Evolutionary conservation across 2,797 vertebrate genomes (phyloP), one percentile per base, ranked within the genome.

Genomic region (Enteromius unitaeniatus): DNA sequence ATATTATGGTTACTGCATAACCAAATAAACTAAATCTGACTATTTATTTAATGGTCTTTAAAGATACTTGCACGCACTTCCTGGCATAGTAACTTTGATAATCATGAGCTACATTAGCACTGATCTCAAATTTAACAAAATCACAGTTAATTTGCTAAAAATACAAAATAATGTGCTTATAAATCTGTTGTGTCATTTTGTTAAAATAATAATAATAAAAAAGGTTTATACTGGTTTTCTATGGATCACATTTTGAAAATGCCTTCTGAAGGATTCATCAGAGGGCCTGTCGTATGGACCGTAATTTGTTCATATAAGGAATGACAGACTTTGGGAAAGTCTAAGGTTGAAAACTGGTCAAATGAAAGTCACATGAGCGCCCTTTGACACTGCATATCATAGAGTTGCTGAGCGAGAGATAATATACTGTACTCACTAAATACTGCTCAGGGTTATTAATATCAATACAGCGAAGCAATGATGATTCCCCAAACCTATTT

Each of bases 401-500:
- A 84, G 45, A 86, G 70, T 73, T 85, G 88, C 58, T 86, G 67
- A 90, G 79, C 81, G 87, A 53, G 51, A 65, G 84, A 90, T 89
- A 19, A 78, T 89, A 90, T 83, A 85, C 89, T 83, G 81, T 86
- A 74, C 83, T 90, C 83, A 90, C 91, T 89, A 94, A 96, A 96
- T 95, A 96, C 95, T 96, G 95, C 90, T 89, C 86, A 85, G 90
- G 92, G 89, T 93, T 93, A 45, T 87, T 90, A 77, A 89, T 87
- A 91, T 92, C 91, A 94, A 94, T 92, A 94, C 92, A 91, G 85
- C 85, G 86, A 91, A 89, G 85, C 88, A 72, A 85, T 37, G 60
- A 80, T 86, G 88, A 79, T 79, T 34, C 76, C 67, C 82, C 74
- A 86, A 86, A 42, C 83, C 87, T 69, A 79, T 84, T 77, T 82